These are phyloP conservation scores for Gorsachius magnificus DNA, from an alignment of 2,797 vertebrate species.

Conservation along the genomic window DNA sequence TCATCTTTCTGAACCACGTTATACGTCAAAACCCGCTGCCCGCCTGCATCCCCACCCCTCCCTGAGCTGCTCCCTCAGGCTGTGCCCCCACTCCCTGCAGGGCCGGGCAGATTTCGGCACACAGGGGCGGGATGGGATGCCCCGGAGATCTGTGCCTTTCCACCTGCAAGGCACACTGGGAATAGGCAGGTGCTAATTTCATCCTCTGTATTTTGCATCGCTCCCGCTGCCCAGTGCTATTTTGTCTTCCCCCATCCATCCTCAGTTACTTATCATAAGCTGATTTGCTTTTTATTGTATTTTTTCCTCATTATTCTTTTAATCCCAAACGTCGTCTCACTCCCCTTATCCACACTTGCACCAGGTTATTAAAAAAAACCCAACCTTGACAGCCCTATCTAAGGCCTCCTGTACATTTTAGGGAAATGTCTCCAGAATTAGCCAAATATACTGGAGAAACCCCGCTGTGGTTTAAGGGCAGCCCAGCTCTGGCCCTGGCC, in stretches of 20 bases:
- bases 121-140: neutral
- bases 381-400: neutral
- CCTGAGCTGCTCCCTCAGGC: neutral
- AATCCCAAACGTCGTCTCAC: neutral
- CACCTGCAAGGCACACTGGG: neutral
- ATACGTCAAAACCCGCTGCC: neutral
- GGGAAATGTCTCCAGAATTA: neutral
- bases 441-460: neutral
- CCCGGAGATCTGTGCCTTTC: neutral
- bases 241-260: neutral
- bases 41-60: neutral
- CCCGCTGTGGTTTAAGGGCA: neutral
- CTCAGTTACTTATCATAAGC: neutral
- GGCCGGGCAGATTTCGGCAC: neutral
- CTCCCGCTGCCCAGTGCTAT: neutral
- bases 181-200: neutral
- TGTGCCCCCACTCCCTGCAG: neutral
- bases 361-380: neutral
- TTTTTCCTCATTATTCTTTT: neutral
- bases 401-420: rapidly evolving
- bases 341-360: neutral
- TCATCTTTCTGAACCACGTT: neutral
- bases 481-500: neutral
- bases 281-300: neutral
- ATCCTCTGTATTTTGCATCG: neutral